These are phyloP conservation scores for Philereme vetulata DNA, from an alignment of 2,888 invertebrate genomes.

Conservation along the genomic window DNA sequence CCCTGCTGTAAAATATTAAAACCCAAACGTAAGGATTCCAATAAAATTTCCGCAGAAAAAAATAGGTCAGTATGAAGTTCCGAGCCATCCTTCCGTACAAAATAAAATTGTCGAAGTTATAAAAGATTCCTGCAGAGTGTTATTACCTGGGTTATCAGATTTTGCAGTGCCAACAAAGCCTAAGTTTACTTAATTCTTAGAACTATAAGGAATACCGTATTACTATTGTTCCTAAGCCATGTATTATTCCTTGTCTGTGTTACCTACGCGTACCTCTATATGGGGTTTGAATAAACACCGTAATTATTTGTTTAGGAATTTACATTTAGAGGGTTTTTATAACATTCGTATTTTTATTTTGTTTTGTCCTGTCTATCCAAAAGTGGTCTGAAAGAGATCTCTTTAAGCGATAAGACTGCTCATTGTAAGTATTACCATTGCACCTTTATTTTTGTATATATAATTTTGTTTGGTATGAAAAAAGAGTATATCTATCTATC, in stretches of 20 bases:
- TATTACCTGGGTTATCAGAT: constrained; percentile 19
- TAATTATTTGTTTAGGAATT: no score
- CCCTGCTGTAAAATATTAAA: constrained; percentile 8
- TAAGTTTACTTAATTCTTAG: constrained; percentile 3
- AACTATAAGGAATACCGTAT: not conserved
- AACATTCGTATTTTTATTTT: no score
- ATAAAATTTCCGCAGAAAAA: constrained; percentile 8
- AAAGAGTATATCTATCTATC: no score
- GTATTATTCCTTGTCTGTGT: not conserved
- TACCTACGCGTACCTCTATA: no score
- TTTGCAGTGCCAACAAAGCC: constrained; percentile 15
- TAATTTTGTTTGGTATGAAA: no score
- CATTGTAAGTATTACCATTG: no score
- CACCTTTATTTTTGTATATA: no score
- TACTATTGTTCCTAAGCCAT: not conserved
- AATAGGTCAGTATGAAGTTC: constrained; percentile 10
- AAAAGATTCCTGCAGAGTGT: constrained; percentile 16
- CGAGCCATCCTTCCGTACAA: constrained; percentile 15
- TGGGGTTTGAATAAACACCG: no score
- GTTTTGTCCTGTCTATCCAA: no score
- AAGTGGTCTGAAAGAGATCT: no score
- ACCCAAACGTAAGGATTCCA: constrained; percentile 2
- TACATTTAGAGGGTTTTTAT: no score
- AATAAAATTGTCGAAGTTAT: constrained; percentile 17
- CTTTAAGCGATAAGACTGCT: no score